phyloP scores from a whole-genome alignment of 2,113 vertebrate genomes.

The Lagenorhynchus albirostris region DNA sequence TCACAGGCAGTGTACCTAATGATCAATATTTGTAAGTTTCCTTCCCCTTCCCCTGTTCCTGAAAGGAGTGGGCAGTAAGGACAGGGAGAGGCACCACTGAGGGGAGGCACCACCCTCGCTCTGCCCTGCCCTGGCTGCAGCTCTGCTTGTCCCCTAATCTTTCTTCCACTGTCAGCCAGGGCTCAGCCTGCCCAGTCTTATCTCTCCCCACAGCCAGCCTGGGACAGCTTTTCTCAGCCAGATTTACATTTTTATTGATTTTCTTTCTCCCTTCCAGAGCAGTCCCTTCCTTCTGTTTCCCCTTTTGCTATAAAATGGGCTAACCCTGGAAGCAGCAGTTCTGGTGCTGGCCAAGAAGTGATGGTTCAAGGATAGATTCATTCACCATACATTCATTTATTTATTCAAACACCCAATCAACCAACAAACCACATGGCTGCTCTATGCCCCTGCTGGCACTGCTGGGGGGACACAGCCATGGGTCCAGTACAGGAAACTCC shows the following conservation, averaged over 20 bases:
- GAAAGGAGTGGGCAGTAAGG: background rate
- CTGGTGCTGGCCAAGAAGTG: background rate
- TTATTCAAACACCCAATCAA: background rate
- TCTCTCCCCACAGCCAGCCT: slow-evolving; percentile 64
- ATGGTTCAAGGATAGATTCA: background rate
- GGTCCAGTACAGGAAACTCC: background rate
- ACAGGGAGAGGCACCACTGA: background rate
- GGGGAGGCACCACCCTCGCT: background rate
- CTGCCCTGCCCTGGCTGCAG: background rate
- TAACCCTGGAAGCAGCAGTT: background rate
- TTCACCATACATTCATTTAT: background rate
- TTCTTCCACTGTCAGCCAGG: slow-evolving; percentile 36
- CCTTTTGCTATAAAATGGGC: slow-evolving; percentile 46
- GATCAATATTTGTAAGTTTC: background rate
- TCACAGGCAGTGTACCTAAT: background rate
- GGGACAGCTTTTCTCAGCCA: slow-evolving; percentile 61
- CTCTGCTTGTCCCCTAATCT: slow-evolving; percentile 34
- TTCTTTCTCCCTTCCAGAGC: slow-evolving; percentile 46
- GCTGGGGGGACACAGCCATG: background rate
- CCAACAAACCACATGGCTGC: background rate
- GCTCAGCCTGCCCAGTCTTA: slow-evolving; percentile 59
- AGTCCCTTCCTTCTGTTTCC: slow-evolving; percentile 15
- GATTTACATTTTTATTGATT: slow-evolving; percentile 79
- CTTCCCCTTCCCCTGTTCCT: background rate
- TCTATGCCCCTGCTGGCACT: background rate